These are phyloP conservation scores for Idaea biselata DNA, from an alignment of 2,888 invertebrate species.

Conservation along the genomic window DNA sequence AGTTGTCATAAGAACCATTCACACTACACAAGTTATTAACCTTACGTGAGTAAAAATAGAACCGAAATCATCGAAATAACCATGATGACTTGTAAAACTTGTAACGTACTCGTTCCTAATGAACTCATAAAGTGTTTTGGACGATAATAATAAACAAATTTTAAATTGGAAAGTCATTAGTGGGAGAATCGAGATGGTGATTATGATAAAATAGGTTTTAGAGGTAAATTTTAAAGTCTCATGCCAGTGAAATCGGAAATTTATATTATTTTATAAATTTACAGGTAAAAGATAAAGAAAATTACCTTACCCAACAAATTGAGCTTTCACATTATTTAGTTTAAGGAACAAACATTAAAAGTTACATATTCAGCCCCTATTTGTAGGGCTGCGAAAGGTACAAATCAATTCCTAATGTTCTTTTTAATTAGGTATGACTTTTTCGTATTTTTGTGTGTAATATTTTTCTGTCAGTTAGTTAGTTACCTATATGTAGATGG, in stretches of 20 bases:
- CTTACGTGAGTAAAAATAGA: constrained; percentile 1
- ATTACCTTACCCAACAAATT: too few relatives aligned
- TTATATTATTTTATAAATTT: too few relatives aligned
- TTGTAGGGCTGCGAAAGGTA: too few relatives aligned
- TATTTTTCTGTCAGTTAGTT: too few relatives aligned
- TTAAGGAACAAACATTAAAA: too few relatives aligned
- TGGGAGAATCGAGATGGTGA: not conserved
- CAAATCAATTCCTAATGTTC: too few relatives aligned
- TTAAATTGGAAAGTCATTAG: constrained; percentile 17
- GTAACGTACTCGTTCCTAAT: constrained; percentile 8
- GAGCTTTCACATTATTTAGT: too few relatives aligned
- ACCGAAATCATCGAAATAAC: constrained; percentile 22
- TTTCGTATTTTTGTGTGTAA: too few relatives aligned
- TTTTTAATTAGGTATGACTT: too few relatives aligned
- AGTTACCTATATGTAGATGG: too few relatives aligned
- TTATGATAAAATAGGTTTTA: not conserved
- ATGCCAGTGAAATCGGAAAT: not conserved
- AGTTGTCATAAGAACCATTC: constrained; percentile 6
- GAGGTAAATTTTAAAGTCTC: not conserved
- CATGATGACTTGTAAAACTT: constrained; percentile 9
- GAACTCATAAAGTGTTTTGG: constrained; percentile 11
- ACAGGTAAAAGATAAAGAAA: too few relatives aligned
- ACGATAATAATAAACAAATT: constrained; percentile 8
- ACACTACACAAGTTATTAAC: not conserved
- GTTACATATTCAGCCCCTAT: too few relatives aligned